Percentiles rank a stretch among this genome's conserved stretches.
These are phyloP conservation scores for Sander vitreus DNA, from an alignment of 2,113 vertebrate species.

Conservation along the genomic window DNA sequence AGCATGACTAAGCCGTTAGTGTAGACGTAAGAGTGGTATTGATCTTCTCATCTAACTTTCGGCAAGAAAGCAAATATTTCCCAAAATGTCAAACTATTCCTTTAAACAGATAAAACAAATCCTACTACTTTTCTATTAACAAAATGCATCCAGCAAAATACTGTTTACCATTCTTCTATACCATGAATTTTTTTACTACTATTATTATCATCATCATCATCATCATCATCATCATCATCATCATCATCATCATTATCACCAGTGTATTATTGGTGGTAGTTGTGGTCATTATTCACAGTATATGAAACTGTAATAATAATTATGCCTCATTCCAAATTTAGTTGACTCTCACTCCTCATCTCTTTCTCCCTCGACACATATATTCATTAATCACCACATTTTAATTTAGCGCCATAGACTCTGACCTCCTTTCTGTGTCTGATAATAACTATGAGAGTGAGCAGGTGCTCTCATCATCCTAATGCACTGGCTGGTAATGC, in stretches of 20 bases:
- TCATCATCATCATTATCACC: background rate
- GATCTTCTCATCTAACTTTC: background rate
- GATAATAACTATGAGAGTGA: slow-evolving; percentile 54
- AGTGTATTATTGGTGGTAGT: background rate
- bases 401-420: slow-evolving; percentile 53
- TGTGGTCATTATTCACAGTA: slow-evolving; percentile 15
- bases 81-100: background rate
- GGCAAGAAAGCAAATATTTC: background rate
- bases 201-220: background rate
- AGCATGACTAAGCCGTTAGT: background rate
- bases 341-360: slow-evolving; percentile 34
- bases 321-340: slow-evolving; percentile 1
- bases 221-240: background rate
- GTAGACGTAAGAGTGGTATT: background rate
- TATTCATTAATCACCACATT: slow-evolving; percentile 64
- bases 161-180: background rate
- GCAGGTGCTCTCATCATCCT: slow-evolving; percentile 75
- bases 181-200: background rate
- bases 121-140: background rate
- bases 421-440: slow-evolving; percentile 50
- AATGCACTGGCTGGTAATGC: slow-evolving; percentile 69
- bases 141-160: background rate
- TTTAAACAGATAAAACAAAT: background rate
- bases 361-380: slow-evolving; percentile 19
- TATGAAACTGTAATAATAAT: slow-evolving; percentile 34